Evolutionary conservation across 2,888 invertebrate species (phyloP).

Genomic region (Syritta pipiens): DNA sequence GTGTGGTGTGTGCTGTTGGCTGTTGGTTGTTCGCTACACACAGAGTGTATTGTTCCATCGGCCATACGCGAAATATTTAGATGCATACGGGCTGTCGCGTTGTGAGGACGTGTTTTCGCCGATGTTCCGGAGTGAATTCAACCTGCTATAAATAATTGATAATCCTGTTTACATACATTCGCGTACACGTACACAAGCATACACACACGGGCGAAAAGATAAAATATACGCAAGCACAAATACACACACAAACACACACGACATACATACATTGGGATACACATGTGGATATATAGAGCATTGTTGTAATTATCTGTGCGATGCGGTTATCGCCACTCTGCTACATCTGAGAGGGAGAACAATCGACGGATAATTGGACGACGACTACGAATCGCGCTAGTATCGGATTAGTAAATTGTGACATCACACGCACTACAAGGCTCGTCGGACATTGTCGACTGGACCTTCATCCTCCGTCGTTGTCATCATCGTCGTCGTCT

Average conservation of each 20-base stretch:
- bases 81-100: constrained; percentile 80
- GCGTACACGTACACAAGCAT: constrained; percentile 39
- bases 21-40: constrained; percentile 48
- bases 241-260: not conserved
- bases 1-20: constrained; percentile 52
- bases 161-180: constrained; percentile 67
- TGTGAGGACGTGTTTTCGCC: constrained; percentile 77
- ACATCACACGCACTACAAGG: constrained; percentile 62
- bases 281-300: constrained; percentile 67
- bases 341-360: constrained; percentile 60
- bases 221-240: constrained; percentile 15
- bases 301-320: constrained; percentile 68
- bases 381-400: constrained; percentile 55
- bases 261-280: constrained; percentile 49
- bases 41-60: constrained; percentile 72
- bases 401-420: constrained; percentile 68
- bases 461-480: not conserved
- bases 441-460: constrained; percentile 52
- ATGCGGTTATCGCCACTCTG: constrained; percentile 67
- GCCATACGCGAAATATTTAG: constrained; percentile 79
- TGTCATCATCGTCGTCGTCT: not conserved
- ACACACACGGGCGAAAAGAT: not conserved
- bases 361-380: constrained; percentile 68
- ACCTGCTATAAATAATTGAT: constrained; percentile 70
- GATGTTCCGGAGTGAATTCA: constrained; percentile 69